phyloP scores from a whole-genome alignment of 2,113 vertebrate species.

The Neopipo cinnamomea region DNA sequence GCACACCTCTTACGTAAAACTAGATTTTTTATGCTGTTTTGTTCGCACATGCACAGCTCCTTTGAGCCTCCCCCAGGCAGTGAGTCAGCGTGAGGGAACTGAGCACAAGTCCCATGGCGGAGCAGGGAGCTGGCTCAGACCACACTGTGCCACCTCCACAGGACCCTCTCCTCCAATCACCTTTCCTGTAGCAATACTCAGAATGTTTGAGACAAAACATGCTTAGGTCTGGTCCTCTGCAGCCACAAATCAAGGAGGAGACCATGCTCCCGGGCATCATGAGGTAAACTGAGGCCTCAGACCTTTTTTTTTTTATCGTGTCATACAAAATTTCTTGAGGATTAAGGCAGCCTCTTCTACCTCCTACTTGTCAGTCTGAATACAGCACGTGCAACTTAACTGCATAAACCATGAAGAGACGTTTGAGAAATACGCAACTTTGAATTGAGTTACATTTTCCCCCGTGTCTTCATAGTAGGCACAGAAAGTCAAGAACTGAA shows the following conservation, averaged over 20 bases:
- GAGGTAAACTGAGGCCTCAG: not conserved
- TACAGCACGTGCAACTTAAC: not conserved
- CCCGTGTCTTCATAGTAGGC: not conserved
- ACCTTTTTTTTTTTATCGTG: not conserved
- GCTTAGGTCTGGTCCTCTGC: not conserved
- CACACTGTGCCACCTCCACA: not conserved
- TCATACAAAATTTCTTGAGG: not conserved
- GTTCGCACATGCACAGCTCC: not conserved
- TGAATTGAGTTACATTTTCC: not conserved
- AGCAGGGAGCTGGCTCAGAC: not conserved
- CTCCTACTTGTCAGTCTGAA: not conserved
- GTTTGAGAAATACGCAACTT: not conserved
- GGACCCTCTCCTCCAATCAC: not conserved
- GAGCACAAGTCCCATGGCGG: not conserved
- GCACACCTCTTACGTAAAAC: not conserved
- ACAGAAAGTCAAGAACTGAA: not conserved
- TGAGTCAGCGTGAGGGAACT: no score
- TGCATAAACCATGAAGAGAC: not conserved
- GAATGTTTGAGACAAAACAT: not conserved
- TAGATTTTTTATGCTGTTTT: not conserved
- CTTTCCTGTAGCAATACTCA: not conserved
- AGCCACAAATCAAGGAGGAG: not conserved
- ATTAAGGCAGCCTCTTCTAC: not conserved
- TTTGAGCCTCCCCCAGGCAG: not conserved
- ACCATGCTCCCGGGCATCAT: not conserved